A percentile compares a stretch with the other conserved stretches of the same genome.
These are phyloP conservation scores for Corythornis leucogaster DNA, from an alignment of 2,797 vertebrate species.

Conservation along the genomic window DNA sequence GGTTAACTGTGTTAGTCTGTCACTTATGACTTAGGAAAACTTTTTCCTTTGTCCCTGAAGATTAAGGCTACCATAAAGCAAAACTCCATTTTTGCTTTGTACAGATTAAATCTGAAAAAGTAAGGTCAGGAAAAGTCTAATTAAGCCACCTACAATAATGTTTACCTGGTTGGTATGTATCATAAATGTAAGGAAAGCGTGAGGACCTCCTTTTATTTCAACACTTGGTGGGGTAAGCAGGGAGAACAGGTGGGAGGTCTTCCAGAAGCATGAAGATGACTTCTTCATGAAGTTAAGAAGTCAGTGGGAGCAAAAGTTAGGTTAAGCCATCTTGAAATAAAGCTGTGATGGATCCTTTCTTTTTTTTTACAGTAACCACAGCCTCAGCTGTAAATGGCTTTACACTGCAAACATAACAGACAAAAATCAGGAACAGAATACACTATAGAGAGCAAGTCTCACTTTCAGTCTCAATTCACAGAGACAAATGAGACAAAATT, in stretches of 20 bases:
- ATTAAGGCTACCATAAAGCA: neutral
- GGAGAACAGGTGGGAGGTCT: neutral
- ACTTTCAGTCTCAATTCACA: slow-evolving; percentile 41
- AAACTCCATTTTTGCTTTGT: neutral
- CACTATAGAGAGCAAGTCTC: slow-evolving; percentile 12
- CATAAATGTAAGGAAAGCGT: neutral
- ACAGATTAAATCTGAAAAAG: neutral
- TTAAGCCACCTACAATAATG: neutral
- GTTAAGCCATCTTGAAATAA: neutral
- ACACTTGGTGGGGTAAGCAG: neutral
- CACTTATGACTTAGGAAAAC: neutral
- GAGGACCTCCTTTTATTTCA: neutral
- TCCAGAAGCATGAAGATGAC: neutral
- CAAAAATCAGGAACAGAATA: neutral
- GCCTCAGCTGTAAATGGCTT: slow-evolving; percentile 1
- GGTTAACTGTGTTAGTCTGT: neutral
- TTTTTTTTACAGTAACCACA: neutral
- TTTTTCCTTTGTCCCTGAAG: neutral
- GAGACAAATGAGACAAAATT: slow-evolving; percentile 53
- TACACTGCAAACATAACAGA: neutral
- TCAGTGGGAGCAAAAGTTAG: neutral
- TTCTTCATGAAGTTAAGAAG: neutral
- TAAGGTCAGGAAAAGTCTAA: neutral
- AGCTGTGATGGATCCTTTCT: neutral
- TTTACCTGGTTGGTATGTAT: neutral